Base-by-base conservation (phyloP, 2,113 vertebrate species). In the Pseudorasbora parva region DNA sequence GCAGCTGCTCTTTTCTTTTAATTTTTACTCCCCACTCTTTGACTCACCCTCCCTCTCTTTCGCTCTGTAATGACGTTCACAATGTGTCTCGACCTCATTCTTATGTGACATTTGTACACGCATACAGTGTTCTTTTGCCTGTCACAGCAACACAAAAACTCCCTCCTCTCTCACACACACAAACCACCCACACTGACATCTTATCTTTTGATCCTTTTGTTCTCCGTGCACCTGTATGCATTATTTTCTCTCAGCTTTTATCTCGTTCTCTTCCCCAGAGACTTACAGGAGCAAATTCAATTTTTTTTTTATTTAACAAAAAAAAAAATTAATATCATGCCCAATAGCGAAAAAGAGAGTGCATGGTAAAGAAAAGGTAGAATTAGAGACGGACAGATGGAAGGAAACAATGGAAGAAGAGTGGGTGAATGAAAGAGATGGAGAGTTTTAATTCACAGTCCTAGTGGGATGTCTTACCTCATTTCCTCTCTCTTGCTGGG, bases 401-500 rank as follows among this genome's bases (percentile, higher is more conserved):
- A 73, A 49, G 49, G 66, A 47, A 73, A 66, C 43, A 77, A 71
- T 76, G 23, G 81, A 45, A 5, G 33, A 59, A 43, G 64, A 56
- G 69, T 60, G 57, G 27, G 75, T 19, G 51, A 72, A 43, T 17
- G 37, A 25, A 49, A 27, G 25, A 57, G 71, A 83, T 71, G 72
- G 72, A 88, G 33, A 60, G 75, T 86, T 87, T 59, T 84, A 86
- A 85, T 86, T 86, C 66, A 82, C 76, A 72, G 66, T 43, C 81
- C 86, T 81, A 76, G 84, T 86, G 85, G 88, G 88, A 86, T 86
- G 85, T 92, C 89, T 90, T 80, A 88, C 89, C 88, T 72, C 43
- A 88, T 90, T 87, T 90, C 85, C 85, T 78, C 82, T 80, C 82
- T 84, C 89, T 15, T 54, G 88, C 89, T 88, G 88, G 87, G 91